Evolutionary conservation across 2,113 vertebrate genomes (phyloP).

Genomic region (Crotalus helleri): DNA sequence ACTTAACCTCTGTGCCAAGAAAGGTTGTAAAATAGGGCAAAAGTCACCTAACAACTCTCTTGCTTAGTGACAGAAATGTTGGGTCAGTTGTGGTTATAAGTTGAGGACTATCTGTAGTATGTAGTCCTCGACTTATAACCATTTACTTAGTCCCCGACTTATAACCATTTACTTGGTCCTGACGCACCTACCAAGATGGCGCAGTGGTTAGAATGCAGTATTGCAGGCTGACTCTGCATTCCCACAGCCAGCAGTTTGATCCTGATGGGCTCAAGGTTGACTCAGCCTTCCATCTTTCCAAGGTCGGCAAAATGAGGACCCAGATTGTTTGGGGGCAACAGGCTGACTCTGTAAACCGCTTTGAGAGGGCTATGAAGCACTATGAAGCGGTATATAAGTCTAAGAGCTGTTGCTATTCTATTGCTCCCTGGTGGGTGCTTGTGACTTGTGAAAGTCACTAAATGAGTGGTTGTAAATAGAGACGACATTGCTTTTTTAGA

Average conservation of each 20-base stretch:
- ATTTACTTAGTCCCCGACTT: neutral
- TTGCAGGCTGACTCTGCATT: neutral
- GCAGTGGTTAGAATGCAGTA: neutral
- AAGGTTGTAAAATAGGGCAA: neutral
- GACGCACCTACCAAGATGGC: neutral
- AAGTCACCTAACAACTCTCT: neutral
- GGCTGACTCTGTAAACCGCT: neutral
- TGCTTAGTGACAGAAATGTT: neutral
- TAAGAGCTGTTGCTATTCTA: neutral
- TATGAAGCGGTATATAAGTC: neutral
- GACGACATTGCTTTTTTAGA: neutral
- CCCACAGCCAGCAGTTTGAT: neutral
- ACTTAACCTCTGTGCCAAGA: no score
- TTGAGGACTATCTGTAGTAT: neutral
- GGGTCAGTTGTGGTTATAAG: neutral
- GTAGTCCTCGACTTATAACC: neutral
- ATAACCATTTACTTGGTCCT: neutral
- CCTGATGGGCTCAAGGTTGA: neutral
- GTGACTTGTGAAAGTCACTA: neutral
- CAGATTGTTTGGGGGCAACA: neutral
- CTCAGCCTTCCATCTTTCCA: neutral
- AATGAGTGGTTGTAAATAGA: neutral
- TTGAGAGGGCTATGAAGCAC: no score
- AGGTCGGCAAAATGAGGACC: neutral
- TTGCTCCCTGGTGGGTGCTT: neutral